Evolutionary conservation across 2,113 vertebrate species (phyloP).

Genomic region (Macquaria australasica): DNA sequence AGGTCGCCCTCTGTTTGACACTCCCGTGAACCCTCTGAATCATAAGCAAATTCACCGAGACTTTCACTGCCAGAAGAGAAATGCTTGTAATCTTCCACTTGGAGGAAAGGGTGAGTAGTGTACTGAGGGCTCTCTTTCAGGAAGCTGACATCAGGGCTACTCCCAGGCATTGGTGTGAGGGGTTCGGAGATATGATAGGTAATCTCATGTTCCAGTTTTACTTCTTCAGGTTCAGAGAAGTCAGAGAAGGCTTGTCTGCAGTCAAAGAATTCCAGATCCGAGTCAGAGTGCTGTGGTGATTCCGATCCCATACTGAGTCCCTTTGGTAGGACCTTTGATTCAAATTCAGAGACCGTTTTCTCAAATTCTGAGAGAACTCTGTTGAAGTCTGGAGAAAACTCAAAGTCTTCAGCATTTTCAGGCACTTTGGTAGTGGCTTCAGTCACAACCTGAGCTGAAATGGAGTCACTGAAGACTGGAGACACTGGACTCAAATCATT

Average conservation of each 20-base stretch:
- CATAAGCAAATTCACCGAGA: slow-evolving; percentile 79
- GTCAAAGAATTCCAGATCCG: slow-evolving; percentile 83
- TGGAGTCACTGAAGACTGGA: slow-evolving; percentile 46
- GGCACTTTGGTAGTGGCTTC: slow-evolving; percentile 6
- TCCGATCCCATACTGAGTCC: not conserved
- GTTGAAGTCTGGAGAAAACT: slow-evolving; percentile 64
- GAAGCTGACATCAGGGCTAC: slow-evolving; percentile 45
- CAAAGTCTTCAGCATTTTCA: slow-evolving; percentile 24
- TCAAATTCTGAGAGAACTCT: slow-evolving; percentile 68
- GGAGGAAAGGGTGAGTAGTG: slow-evolving; percentile 33
- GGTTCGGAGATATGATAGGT: slow-evolving; percentile 73
- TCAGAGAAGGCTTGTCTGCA: slow-evolving; percentile 79
- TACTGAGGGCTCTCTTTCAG: slow-evolving; percentile 19
- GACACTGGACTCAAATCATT: slow-evolving; percentile 59
- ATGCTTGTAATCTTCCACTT: slow-evolving; percentile 52
- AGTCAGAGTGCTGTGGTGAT: slow-evolving; percentile 71
- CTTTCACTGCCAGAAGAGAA: slow-evolving; percentile 77
- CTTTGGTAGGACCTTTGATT: slow-evolving; percentile 15
- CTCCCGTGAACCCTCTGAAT: slow-evolving; percentile 68
- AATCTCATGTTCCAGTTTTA: slow-evolving; percentile 17
- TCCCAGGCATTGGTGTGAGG: slow-evolving; percentile 66
- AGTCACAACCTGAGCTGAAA: slow-evolving; percentile 26
- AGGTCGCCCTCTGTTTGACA: slow-evolving; percentile 70
- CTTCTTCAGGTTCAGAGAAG: slow-evolving; percentile 74
- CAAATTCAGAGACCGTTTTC: slow-evolving; percentile 59